Conservation (phyloP, 1,140 invertebrate genomes). For the Rhagoletis zephyria region DNA sequence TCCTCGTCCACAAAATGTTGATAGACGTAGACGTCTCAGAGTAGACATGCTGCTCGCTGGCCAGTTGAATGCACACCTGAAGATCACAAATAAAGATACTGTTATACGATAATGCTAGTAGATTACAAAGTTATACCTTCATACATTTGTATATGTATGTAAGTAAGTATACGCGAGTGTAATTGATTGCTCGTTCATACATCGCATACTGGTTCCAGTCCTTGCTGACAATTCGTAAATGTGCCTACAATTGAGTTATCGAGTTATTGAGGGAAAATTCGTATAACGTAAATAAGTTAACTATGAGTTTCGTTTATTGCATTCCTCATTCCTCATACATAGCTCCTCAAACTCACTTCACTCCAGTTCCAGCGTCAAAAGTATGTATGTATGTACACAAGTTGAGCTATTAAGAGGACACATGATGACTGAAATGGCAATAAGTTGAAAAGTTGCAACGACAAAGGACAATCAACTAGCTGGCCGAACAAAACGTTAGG, state of each 20-base stretch:
- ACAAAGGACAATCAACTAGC: conserved; percentile 42
- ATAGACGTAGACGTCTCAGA: not conserved
- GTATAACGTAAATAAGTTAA: conserved; percentile 51
- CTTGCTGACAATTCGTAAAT: conserved; percentile 14
- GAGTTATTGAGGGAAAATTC: conserved; percentile 45
- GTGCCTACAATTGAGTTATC: conserved; percentile 54
- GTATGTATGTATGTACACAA: not conserved
- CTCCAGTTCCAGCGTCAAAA: too few relatives aligned
- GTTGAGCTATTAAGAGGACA: not conserved
- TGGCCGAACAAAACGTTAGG: not conserved
- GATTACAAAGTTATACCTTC: not conserved
- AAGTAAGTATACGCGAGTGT: not conserved
- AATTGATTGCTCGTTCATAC: not conserved
- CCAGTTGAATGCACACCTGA: conserved; percentile 25
- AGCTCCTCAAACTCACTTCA: not conserved
- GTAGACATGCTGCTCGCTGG: not conserved
- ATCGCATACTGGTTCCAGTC: not conserved
- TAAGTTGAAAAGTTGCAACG: conserved; percentile 40
- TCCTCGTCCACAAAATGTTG: not conserved
- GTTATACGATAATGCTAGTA: too few relatives aligned
- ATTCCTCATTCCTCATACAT: not conserved
- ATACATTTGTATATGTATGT: not conserved
- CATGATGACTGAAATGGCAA: conserved; percentile 43
- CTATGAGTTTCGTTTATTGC: conserved; percentile 42
- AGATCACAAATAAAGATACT: not conserved